Conservation (phyloP, 64 coral and sea anemone genomes). For the Actinia tenebrosa region DNA sequence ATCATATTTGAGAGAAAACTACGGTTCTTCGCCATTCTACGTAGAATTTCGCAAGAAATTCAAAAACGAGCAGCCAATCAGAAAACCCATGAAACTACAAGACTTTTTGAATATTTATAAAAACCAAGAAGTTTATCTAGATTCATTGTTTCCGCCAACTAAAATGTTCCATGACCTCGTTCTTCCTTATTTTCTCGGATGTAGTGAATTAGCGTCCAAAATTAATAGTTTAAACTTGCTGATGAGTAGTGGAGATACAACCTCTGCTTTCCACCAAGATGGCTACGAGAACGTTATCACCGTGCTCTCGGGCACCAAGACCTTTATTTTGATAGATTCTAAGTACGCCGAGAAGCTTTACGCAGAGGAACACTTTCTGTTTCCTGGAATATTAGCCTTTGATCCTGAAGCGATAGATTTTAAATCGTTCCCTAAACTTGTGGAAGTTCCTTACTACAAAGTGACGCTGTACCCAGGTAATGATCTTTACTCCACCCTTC, state of each 20-base stretch:
- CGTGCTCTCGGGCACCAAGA: conserved; percentile 70
- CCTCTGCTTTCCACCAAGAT: conserved; percentile 91
- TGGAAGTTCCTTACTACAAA: conserved; percentile 70
- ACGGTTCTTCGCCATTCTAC: conserved; percentile 61
- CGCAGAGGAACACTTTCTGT: conserved; percentile 67
- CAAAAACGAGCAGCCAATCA: conserved; percentile 61
- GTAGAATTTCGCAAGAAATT: conserved; percentile 85
- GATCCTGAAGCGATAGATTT: conserved; percentile 68
- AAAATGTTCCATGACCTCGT: conserved; percentile 53
- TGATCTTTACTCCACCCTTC: too few relatives aligned
- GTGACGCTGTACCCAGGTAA: conserved; percentile 56
- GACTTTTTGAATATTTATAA: conserved; percentile 80
- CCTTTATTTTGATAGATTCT: conserved; percentile 63
- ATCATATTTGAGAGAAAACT: conserved; percentile 69
- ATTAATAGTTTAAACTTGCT: conserved; percentile 66
- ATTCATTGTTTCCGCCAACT: conserved; percentile 76
- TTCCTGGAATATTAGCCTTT: conserved; percentile 70
- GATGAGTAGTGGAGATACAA: conserved; percentile 71
- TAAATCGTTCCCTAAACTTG: conserved; percentile 56
- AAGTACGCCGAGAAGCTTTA: conserved; percentile 68
- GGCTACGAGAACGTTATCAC: conserved; percentile 95
- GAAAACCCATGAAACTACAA: conserved; percentile 51
- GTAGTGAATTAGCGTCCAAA: conserved; percentile 60
- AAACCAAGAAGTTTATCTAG: conserved; percentile 82
- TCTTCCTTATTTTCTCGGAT: conserved; percentile 76